Conservation (phyloP, 2,888 invertebrate genomes). For the Ectemnius continuus region DNA sequence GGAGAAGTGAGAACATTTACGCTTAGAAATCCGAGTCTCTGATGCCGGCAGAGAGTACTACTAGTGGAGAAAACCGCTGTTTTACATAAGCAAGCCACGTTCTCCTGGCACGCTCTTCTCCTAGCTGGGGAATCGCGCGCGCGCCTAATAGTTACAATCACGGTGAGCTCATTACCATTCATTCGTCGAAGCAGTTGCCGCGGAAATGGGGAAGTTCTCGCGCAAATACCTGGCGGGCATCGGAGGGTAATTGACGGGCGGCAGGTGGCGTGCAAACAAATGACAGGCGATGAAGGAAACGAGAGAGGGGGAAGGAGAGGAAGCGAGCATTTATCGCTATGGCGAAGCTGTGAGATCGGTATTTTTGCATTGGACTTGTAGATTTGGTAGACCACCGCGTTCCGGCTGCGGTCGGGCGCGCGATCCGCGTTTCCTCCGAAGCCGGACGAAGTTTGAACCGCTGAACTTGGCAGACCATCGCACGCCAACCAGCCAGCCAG, state of each 20-base stretch:
- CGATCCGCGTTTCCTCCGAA: slow-evolving; percentile 48
- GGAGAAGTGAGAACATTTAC: neutral
- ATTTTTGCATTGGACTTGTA: slow-evolving; percentile 37
- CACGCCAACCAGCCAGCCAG: no score
- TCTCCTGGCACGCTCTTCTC: neutral
- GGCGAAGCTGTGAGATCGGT: slow-evolving; percentile 14
- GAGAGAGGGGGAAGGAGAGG: slow-evolving; percentile 2
- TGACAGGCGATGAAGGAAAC: slow-evolving; percentile 28
- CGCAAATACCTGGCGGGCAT: slow-evolving; percentile 33
- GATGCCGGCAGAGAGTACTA: neutral
- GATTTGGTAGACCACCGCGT: slow-evolving; percentile 39
- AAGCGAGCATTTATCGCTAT: neutral
- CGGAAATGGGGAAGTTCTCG: slow-evolving; percentile 14
- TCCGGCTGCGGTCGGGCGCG: slow-evolving; percentile 48
- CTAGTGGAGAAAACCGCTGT: slow-evolving; percentile 3
- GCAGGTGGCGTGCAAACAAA: slow-evolving; percentile 34
- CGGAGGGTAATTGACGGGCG: slow-evolving; percentile 36
- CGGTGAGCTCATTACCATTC: slow-evolving; percentile 42
- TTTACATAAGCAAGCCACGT: slow-evolving; percentile 4
- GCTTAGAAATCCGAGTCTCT: slow-evolving; percentile 1
- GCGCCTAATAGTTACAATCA: slow-evolving; percentile 9
- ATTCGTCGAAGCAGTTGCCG: slow-evolving; percentile 35
- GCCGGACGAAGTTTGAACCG: slow-evolving; percentile 56
- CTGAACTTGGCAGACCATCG: slow-evolving; percentile 58
- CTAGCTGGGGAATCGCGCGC: no score